Conservation (phyloP, 2,113 vertebrate species). For the Blennius ocellaris region DNA sequence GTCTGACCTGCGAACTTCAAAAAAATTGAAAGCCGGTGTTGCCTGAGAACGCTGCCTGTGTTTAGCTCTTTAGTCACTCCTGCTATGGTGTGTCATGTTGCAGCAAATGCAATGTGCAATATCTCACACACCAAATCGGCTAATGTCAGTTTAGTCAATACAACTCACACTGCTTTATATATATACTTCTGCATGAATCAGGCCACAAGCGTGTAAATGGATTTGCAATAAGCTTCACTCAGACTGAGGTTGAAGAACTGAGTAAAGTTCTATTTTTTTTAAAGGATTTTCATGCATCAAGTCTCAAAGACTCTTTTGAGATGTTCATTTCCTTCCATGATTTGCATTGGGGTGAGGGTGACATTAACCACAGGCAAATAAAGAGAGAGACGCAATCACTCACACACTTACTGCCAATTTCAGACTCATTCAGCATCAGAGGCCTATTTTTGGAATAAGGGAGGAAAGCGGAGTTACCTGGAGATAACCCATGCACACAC, state of each 20-base stretch:
- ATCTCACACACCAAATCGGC: background rate
- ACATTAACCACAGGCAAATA: too few relatives aligned
- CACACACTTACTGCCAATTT: too few relatives aligned
- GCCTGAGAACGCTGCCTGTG: background rate
- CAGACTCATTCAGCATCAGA: too few relatives aligned
- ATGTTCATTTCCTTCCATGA: too few relatives aligned
- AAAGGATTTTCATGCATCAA: too few relatives aligned
- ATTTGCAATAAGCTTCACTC: background rate
- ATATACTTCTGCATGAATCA: background rate
- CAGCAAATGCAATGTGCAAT: background rate
- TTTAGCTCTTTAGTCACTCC: background rate
- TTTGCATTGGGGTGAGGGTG: too few relatives aligned
- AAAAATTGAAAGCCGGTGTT: slow-evolving; percentile 4
- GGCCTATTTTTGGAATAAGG: too few relatives aligned
- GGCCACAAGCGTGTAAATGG: background rate
- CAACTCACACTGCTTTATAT: background rate
- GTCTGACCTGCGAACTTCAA: slow-evolving; percentile 56
- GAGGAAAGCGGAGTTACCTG: too few relatives aligned
- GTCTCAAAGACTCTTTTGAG: too few relatives aligned
- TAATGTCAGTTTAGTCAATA: background rate
- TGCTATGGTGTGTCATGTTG: background rate
- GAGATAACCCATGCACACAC: too few relatives aligned
- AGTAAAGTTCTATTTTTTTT: too few relatives aligned
- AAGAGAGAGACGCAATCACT: too few relatives aligned
- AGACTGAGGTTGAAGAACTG: background rate